Evolutionary conservation across 2,113 vertebrate species (phyloP).

Genomic region (Cheirogaleus medius): DNA sequence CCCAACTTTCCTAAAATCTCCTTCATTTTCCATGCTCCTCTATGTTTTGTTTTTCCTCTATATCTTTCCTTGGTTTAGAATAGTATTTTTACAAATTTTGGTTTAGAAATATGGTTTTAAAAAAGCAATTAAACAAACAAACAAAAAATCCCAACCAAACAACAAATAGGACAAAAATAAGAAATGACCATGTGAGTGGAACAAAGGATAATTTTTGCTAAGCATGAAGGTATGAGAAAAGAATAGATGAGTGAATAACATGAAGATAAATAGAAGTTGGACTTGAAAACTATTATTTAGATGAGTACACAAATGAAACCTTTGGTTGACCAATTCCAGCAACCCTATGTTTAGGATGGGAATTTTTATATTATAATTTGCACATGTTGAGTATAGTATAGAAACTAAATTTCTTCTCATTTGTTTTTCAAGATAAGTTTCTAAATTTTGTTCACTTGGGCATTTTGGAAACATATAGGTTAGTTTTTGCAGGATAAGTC

Average conservation of each 20-base stretch:
- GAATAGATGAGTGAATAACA: not conserved
- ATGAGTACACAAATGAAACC: slow-evolving; percentile 11
- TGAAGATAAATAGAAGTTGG: slow-evolving; percentile 40
- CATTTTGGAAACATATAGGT: not conserved
- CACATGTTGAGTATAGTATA: slow-evolving; percentile 14
- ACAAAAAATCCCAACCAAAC: not conserved
- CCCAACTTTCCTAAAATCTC: not conserved
- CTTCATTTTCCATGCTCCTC: not conserved
- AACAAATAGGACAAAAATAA: not conserved
- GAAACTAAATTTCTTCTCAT: slow-evolving; percentile 8
- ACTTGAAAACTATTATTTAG: slow-evolving; percentile 46
- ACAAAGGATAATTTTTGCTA: slow-evolving; percentile 12
- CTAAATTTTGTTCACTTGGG: slow-evolving; percentile 16
- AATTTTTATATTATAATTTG: slow-evolving; percentile 63
- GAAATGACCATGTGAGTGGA: not conserved
- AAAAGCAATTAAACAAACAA: not conserved
- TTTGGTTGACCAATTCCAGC: slow-evolving; percentile 30
- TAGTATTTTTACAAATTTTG: not conserved
- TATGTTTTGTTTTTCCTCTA: not conserved
- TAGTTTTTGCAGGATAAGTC: not conserved
- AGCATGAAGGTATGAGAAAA: not conserved
- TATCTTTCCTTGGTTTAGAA: not conserved
- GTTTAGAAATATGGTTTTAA: not conserved
- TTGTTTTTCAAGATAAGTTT: slow-evolving; percentile 26
- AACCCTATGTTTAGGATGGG: slow-evolving; percentile 55